Evolutionary conservation across 2,113 vertebrate species (phyloP), one percentile per base, ranked within the genome.

Genomic region (Blennius ocellaris): DNA sequence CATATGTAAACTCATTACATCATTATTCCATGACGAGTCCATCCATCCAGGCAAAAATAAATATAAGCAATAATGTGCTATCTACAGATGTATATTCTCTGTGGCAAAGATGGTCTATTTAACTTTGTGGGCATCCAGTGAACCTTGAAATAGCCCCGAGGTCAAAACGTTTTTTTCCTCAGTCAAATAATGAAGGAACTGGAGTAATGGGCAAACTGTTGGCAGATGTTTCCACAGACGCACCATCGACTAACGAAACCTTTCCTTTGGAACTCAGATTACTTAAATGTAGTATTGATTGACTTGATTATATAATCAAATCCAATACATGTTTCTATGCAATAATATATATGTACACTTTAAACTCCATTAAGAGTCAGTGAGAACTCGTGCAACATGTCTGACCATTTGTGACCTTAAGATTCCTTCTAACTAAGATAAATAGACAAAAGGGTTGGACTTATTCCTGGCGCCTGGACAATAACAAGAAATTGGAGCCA

Each of bases 81-180:
- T 48, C 65, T 67, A 51, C 38, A 73, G 39, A 72, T 53, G 55
- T 14, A 52, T 54, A n/a, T 45, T 60, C 8, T 48, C 48, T n/a
- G 3, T 47, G 45, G 21, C 16, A 70, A 52, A 64, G 7, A 5
- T 6, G 7, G 61, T 55, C 55, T 41, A 76, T 77, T 78, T 77
- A 77, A 67, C 71, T 72, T 78, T 56, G 72, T 67, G 57, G 73
- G 38, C 66, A n/a, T 73, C 69, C 48, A 69, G 76, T 80, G 83
- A 86, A 82, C 72, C 79, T 57, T 64, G 67, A 83, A 89, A 89
- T 73, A 48, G 52, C 59, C 43, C 54, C 54, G 73, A 71, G 66
- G 69, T 81, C 66, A 21, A 37, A 5, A 6, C 52, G 44, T 43
- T 71, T 81, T 65, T 52, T 58, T 69, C 14, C 16, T 81, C 69